These are phyloP conservation scores for Cryptoblepharus egeriae DNA, from an alignment of 2,797 vertebrate genomes.

Conservation along the genomic window DNA sequence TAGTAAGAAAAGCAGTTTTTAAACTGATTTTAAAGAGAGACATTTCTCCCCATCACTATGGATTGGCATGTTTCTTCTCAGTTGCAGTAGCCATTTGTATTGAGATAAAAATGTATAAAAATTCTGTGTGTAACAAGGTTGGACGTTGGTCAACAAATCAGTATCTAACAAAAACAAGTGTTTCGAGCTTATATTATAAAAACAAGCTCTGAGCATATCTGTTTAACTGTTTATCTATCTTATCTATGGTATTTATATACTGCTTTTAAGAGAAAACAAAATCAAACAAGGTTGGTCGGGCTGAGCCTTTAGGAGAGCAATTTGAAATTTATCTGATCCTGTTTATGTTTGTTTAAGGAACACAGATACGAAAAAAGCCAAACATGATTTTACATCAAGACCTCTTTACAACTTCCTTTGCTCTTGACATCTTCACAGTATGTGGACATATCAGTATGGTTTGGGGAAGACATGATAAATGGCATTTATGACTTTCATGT, in stretches of 20 bases:
- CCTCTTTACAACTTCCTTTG: not conserved
- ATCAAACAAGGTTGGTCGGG: not conserved
- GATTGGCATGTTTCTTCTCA: too few species aligned
- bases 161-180: too few species aligned
- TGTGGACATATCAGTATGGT: not conserved
- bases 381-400: slow-evolving; percentile 23
- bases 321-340: not conserved
- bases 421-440: not conserved
- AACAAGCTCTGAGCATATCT: not conserved
- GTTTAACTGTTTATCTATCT: not conserved
- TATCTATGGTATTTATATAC: too few species aligned
- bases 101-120: too few species aligned
- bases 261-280: not conserved
- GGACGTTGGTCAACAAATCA: too few species aligned
- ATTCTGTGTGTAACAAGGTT: too few species aligned
- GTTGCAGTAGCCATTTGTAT: too few species aligned
- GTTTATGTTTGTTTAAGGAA: not conserved
- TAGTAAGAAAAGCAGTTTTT: too few species aligned
- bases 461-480: slow-evolving; percentile 33
- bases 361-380: not conserved
- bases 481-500: slow-evolving; percentile 18
- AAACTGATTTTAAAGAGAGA: too few species aligned
- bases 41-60: too few species aligned
- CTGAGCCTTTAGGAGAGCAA: too few species aligned
- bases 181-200: too few species aligned